Conservation (phyloP, 2,113 vertebrate genomes). For the Bothrops jararaca region DNA sequence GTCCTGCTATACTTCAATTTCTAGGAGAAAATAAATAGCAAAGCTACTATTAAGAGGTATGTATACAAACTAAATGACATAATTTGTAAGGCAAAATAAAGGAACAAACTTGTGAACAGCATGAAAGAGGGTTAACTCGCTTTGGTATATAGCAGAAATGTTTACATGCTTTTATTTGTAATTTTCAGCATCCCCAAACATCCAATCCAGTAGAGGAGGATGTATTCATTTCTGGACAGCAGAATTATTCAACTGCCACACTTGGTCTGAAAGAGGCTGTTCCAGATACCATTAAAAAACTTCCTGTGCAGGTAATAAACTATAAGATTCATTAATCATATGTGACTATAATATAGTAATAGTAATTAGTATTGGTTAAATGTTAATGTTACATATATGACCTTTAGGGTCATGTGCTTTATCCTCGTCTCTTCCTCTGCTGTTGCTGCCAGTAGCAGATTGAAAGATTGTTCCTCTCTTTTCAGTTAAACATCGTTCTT, state of each 20-base stretch:
- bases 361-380: background rate
- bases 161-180: conserved; percentile 43
- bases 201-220: conserved; percentile 78
- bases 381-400: background rate
- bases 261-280: conserved; percentile 72
- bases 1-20: background rate
- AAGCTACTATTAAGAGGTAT: background rate
- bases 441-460: background rate
- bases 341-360: background rate
- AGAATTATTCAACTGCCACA: conserved; percentile 73
- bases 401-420: background rate
- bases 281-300: conserved; percentile 85
- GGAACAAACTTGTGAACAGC: background rate
- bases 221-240: conserved; percentile 80
- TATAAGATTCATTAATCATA: background rate
- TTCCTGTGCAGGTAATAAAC: conserved; percentile 68
- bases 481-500: background rate
- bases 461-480: background rate
- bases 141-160: conserved; percentile 35
- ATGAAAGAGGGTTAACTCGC: background rate
- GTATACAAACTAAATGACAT: conserved; percentile 3
- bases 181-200: conserved; percentile 69
- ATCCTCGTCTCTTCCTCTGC: background rate
- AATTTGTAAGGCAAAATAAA: conserved; percentile 10
- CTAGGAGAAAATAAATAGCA: background rate